Conservation (phyloP, 2,113 vertebrate genomes). For the Glaucidium brasilianum region DNA sequence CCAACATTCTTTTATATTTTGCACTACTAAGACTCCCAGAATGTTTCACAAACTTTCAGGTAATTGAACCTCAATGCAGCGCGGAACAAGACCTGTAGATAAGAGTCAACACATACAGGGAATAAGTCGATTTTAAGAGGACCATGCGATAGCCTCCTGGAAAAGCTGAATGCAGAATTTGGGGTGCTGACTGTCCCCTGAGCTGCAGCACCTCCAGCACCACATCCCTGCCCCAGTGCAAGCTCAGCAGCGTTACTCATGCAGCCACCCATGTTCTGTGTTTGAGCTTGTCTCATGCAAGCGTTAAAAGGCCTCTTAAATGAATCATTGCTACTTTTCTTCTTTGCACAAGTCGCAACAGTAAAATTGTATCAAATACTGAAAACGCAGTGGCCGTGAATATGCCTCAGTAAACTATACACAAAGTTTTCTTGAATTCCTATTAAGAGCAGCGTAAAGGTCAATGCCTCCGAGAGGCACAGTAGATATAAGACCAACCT, state of each 20-base stretch:
- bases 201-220: not conserved
- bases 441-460: fast-evolving
- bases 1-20: not conserved
- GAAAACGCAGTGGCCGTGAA: not conserved
- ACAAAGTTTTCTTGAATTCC: not conserved
- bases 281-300: not conserved
- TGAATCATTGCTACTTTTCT: not conserved
- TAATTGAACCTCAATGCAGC: not conserved
- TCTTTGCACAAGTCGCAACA: not conserved
- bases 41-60: not conserved
- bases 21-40: not conserved
- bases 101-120: fast-evolving
- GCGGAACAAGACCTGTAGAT: not conserved
- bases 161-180: not conserved
- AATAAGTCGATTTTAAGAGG: not conserved
- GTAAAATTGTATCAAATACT: not conserved
- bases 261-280: fast-evolving
- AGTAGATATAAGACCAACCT: not conserved
- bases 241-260: fast-evolving
- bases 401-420: not conserved
- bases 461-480: not conserved
- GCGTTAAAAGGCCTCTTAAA: not conserved
- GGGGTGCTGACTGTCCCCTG: not conserved
- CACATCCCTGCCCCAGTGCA: not conserved
- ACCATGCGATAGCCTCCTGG: not conserved